A percentile compares a stretch with the other conserved stretches of the same genome.
Conservation (phyloP, 1,140 invertebrate species). For the Lepidurus apus region DNA sequence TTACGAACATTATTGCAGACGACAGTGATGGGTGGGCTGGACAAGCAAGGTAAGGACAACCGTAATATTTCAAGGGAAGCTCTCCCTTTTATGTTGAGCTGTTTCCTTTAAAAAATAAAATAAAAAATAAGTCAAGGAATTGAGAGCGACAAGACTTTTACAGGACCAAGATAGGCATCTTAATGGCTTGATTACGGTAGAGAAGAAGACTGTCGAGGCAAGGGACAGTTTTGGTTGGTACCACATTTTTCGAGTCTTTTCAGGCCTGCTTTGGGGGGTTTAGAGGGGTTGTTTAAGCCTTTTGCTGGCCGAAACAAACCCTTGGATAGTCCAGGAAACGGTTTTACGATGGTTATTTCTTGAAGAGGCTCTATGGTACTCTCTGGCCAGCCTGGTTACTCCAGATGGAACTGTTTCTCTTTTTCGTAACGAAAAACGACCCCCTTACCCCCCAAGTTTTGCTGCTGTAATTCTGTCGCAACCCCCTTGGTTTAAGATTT, state of each 20-base stretch:
- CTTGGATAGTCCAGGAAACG: neutral
- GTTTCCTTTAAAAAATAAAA: neutral
- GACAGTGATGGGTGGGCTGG: conserved; percentile 13
- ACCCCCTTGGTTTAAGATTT: neutral
- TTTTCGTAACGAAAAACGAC: neutral
- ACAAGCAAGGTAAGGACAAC: conserved; percentile 14
- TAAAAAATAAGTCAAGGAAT: neutral
- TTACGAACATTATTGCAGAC: neutral
- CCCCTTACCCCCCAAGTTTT: neutral
- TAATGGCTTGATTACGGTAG: conserved; percentile 15
- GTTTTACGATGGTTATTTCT: conserved; percentile 8
- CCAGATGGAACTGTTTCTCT: neutral
- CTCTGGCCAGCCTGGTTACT: neutral
- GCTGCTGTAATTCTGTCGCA: neutral
- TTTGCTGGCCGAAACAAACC: neutral
- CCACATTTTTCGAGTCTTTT: neutral
- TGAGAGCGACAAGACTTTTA: conserved; percentile 14
- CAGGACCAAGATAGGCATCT: conserved; percentile 5
- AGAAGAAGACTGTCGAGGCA: neutral
- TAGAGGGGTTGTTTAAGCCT: conserved; percentile 1
- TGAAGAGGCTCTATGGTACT: neutral
- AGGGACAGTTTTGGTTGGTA: neutral
- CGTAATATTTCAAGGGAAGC: neutral
- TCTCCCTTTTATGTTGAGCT: neutral
- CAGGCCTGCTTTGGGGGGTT: neutral